Evolutionary conservation across 2,888 invertebrate genomes (phyloP), one percentile per base, ranked within the genome.

Genomic region (Charanyca ferruginea): DNA sequence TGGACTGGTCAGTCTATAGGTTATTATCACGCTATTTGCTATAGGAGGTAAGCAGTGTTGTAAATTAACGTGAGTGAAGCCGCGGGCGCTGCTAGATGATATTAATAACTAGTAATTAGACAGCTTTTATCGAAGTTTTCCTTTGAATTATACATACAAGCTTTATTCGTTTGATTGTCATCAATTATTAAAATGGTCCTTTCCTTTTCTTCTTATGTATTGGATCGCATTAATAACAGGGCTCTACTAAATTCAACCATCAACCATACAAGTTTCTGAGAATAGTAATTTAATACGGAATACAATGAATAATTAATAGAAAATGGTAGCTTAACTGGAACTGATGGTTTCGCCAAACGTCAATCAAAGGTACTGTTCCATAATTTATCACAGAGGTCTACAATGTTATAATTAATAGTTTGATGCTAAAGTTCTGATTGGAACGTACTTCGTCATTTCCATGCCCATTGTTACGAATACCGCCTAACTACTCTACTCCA

Each of bases 391-490:
- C 41, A 23, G 48, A 68, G 55, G 62, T 66, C 66, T 75, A 79
- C 83, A 76, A 77, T 77, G 68, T 66, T 76, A 67, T 82, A 84
- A 86, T 86, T 84, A 83, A 84, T 86, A 77, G 83, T 80, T 63
- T 41, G 58, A 59, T 67, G 75, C 58, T 81, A 72, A 81, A 81
- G 80, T 83, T 81, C 71, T 78, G 77, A 84, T 82, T 74, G 72
- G 62, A 80, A 70, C 68, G 64, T 73, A 76, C 73, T 80, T 74
- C 64, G 72, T 80, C 76, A 79, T 58, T 42, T 22, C 38, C 49
- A 51, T 55, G 41, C 49, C 53, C 13, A 23, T 57, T 73, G 53
- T 73, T 62, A 58, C 45, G 47, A 18, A 8, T 52, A 42, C 9
- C 35, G 16, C 9, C 38, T 38, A 38, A 13, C 13, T 4, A 16